phyloP scores from a whole-genome alignment of 2,113 vertebrate genomes.

The Zosterops lateralis region DNA sequence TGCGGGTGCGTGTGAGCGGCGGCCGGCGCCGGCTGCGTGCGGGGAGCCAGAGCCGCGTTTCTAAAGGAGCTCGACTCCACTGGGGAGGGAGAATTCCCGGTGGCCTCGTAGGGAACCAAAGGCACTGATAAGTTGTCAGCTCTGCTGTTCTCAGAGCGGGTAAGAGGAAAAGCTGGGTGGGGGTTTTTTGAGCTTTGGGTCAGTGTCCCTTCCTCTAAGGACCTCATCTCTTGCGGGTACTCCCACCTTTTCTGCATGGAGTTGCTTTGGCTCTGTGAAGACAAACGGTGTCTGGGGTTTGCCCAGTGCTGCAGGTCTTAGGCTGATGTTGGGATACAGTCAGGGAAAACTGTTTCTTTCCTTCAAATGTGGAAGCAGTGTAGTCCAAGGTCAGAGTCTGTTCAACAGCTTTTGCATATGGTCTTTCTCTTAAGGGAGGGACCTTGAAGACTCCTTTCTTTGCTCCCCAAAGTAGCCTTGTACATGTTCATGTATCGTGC shows the following conservation, averaged over 20 bases:
- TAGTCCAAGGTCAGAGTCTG: constrained; percentile 60
- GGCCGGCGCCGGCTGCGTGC: not conserved
- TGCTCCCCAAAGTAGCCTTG: constrained; percentile 53
- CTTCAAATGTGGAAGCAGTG: constrained; percentile 53
- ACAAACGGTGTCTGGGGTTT: not conserved
- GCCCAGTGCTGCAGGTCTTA: constrained; percentile 18
- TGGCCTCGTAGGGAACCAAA: constrained; percentile 65
- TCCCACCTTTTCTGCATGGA: constrained; percentile 35
- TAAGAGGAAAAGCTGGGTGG: constrained; percentile 23
- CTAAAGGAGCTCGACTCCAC: constrained; percentile 28
- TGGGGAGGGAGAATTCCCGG: constrained; percentile 35
- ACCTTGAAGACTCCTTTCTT: constrained; percentile 40
- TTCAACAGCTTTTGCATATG: constrained; percentile 29
- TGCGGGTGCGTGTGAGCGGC: not conserved
- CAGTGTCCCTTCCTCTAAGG: constrained; percentile 43
- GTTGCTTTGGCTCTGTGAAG: constrained; percentile 25
- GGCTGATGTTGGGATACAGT: constrained; percentile 51
- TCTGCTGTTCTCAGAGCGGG: constrained; percentile 48
- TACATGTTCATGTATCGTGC: constrained; percentile 15
- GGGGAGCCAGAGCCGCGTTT: not conserved
- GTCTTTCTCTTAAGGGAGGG: constrained; percentile 20
- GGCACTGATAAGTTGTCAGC: constrained; percentile 57
- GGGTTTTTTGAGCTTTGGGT: constrained; percentile 37
- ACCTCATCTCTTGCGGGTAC: constrained; percentile 25
- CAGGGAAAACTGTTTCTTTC: constrained; percentile 66